Evolutionary conservation across 37 sponge, comb jelly and placozoan species (phyloP), one percentile per base, ranked within the genome.

Genomic region (Cladorhizidae sp.): DNA sequence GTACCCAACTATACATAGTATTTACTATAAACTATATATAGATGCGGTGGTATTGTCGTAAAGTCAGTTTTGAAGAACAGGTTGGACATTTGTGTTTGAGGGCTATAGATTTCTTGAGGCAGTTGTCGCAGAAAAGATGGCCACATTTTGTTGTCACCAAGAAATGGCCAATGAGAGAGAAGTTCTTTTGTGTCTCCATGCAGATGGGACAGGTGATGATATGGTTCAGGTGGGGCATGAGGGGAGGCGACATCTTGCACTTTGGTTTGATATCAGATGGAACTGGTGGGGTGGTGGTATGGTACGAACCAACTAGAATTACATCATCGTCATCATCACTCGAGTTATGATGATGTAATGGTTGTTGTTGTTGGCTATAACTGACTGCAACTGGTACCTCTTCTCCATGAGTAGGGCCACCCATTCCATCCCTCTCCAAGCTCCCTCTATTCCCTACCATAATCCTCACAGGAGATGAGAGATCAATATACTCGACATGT

Each of bases 61-160:
- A 20, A 37, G 80, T 87, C 1, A 92, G 77, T 38, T 78, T 80
- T 26, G 68, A 74, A 26, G 80, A 67, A 37, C 92, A 91, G 9
- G 80, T 83, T 7, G 92, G 92, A 63, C 92, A 92, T 50, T 76
- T 80, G n/a, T 87, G 85, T 11, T 50, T 45, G 12, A 31, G 37
- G 1, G 70, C 1, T 18, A 92, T 84, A 2, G 85, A 28, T 40
- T 87, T 72, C 32, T 72, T 58, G 8, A 87, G 63, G 28, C 92
- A 92, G 6, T 40, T 45, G 50, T 80, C 74, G 59, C 92, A 92
- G 49, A 92, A 92, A 9, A 92, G 33, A 41, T 92, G 92, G 42
- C 92, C 92, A 84, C 92, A 92, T 2, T 59, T 54, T 1, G 92
- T 92, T 0, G 81, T 31, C 11, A 84, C 85, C n/a, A 92, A 21